Percentiles rank a stretch among this genome's conserved stretches.
phyloP scores from a whole-genome alignment of 2,888 invertebrate genomes.

The Amiota communis region DNA sequence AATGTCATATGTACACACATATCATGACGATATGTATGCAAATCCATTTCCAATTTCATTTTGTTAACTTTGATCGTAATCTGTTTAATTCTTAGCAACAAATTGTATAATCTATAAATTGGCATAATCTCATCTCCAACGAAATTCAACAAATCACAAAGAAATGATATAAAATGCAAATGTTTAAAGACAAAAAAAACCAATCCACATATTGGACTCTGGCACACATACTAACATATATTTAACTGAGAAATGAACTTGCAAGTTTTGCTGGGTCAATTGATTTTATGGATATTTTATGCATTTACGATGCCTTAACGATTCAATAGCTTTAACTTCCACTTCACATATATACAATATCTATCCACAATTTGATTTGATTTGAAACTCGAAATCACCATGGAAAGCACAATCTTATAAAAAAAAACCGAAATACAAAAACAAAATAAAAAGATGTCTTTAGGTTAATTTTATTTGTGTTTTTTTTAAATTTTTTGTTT shows the following conservation, averaged over 20 bases:
- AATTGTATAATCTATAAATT: no score
- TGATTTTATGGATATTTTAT: conserved; percentile 56
- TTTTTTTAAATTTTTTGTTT: conserved; percentile 18
- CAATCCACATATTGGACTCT: conserved; percentile 27
- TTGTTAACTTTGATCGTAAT: no score
- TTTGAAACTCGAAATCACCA: conserved; percentile 25
- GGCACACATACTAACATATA: no score
- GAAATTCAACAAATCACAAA: no score
- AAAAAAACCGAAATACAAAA: background rate
- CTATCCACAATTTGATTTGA: conserved; percentile 33
- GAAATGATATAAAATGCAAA: conserved; percentile 36
- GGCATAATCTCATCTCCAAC: no score
- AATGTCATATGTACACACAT: no score
- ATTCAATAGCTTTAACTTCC: conserved; percentile 27
- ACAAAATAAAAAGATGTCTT: no score
- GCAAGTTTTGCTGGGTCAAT: conserved; percentile 40
- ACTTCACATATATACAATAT: conserved; percentile 32
- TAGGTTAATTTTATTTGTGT: no score
- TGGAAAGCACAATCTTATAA: conserved; percentile 8
- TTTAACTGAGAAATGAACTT: conserved; percentile 33
- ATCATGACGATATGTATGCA: no score
- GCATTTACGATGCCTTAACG: conserved; percentile 38
- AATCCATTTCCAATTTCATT: no score
- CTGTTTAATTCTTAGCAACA: no score
- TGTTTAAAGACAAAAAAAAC: conserved; percentile 16